phyloP scores from a whole-genome alignment of 2,888 invertebrate genomes.

The Synergus laeviventris region DNA sequence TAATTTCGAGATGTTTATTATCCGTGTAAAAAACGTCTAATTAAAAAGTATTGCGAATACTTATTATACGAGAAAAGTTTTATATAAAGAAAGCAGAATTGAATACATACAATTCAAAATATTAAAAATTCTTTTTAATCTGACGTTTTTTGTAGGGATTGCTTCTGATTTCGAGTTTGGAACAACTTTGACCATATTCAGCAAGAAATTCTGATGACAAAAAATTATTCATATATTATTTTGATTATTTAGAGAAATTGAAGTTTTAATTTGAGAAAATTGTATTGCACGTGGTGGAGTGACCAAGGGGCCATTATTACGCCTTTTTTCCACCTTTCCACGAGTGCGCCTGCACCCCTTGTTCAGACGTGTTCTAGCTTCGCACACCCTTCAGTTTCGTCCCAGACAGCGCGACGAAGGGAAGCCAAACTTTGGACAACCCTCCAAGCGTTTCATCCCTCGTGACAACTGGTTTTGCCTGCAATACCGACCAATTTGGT shows the following conservation, averaged over 20 bases:
- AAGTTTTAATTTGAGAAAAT: background rate
- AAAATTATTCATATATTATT: background rate
- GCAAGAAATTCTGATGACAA: too few relatives aligned
- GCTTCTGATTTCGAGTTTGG: too few relatives aligned
- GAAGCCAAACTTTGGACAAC: constrained; percentile 60
- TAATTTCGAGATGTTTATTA: too few relatives aligned
- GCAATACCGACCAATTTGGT: constrained; percentile 65
- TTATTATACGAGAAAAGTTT: too few relatives aligned
- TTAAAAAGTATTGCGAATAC: too few relatives aligned
- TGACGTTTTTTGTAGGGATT: too few relatives aligned
- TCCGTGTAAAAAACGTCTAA: too few relatives aligned
- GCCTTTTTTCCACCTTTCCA: constrained; percentile 32
- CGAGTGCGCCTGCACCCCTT: background rate
- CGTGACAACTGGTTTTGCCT: constrained; percentile 57
- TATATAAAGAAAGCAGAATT: too few relatives aligned
- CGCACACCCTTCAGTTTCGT: constrained; percentile 51
- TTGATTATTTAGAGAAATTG: background rate
- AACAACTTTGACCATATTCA: too few relatives aligned
- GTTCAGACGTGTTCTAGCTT: constrained; percentile 38
- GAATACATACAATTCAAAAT: too few relatives aligned
- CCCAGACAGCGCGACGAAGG: constrained; percentile 53
- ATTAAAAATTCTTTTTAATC: too few relatives aligned
- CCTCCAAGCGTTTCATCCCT: constrained; percentile 53
- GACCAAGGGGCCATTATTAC: constrained; percentile 52
- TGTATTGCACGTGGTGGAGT: background rate